phyloP scores from a whole-genome alignment of 2,113 vertebrate species.

The Lepus americanus region DNA sequence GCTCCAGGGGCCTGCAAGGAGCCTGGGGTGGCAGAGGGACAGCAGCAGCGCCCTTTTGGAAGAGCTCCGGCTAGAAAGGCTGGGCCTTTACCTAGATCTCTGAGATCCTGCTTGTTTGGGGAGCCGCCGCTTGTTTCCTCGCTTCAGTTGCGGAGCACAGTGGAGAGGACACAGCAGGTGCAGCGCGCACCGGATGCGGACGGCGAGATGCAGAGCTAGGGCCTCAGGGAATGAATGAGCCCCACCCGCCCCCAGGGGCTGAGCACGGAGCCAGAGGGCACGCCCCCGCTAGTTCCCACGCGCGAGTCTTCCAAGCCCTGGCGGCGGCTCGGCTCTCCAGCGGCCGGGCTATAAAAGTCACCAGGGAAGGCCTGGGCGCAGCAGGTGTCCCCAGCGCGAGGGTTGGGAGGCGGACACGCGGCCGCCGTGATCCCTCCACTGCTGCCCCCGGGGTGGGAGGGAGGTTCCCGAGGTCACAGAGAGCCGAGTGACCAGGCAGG shows the following conservation, averaged over 20 bases:
- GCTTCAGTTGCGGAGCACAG: accelerated
- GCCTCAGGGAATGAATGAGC: accelerated
- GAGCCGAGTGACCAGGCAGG: accelerated
- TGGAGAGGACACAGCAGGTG: background rate
- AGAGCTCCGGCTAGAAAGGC: background rate
- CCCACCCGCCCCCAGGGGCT: too few relatives aligned
- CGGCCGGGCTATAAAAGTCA: background rate
- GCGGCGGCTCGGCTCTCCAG: background rate
- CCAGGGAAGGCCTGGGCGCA: background rate
- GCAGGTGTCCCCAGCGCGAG: accelerated
- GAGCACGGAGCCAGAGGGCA: background rate
- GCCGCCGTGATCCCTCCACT: background rate
- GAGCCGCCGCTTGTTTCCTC: too few relatives aligned
- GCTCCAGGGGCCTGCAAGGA: background rate
- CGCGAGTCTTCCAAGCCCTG: background rate
- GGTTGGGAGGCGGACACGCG: too few relatives aligned
- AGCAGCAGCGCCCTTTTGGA: background rate
- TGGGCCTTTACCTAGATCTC: background rate
- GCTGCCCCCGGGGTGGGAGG: background rate
- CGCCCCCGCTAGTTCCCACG: background rate
- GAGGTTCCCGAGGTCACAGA: background rate
- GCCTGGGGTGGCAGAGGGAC: background rate
- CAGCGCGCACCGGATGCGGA: accelerated
- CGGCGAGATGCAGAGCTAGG: accelerated
- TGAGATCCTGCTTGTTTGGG: background rate